A percentile compares a stretch with the other conserved stretches of the same genome.
These are phyloP conservation scores for Amblyopsis hoosieri DNA, from an alignment of 2,797 vertebrate genomes.

Conservation along the genomic window DNA sequence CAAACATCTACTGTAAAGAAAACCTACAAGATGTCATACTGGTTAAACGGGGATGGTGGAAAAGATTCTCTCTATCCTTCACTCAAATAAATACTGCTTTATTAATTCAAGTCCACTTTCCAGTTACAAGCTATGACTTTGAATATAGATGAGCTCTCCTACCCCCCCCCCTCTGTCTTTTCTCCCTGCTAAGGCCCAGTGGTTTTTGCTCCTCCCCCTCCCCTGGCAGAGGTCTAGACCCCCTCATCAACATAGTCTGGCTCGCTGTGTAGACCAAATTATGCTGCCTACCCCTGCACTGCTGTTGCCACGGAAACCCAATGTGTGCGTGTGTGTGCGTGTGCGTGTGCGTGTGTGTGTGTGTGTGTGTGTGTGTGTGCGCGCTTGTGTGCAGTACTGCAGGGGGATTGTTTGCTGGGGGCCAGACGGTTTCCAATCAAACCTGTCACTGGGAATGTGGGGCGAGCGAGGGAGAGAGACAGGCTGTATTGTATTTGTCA, in stretches of 20 bases:
- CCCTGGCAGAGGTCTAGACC: conserved; percentile 54
- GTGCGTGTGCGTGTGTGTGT: conserved; percentile 22
- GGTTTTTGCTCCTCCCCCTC: conserved; percentile 8
- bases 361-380: conserved; percentile 41
- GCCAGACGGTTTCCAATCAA: conserved; percentile 81
- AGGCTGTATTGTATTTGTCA: conserved; percentile 36
- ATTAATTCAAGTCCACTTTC: not conserved
- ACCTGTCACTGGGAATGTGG: conserved; percentile 72
- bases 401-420: conserved; percentile 29
- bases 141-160: not conserved
- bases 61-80: not conserved
- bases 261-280: conserved; percentile 69
- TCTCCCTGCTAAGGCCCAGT: conserved; percentile 20
- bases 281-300: conserved; percentile 69
- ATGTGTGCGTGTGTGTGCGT: conserved; percentile 22
- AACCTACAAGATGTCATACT: not conserved
- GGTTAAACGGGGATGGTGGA: conserved; percentile 5
- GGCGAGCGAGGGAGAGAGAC: conserved; percentile 22
- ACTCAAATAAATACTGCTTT: not conserved
- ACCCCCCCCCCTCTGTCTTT: conserved; percentile 14
- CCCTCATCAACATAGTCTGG: conserved; percentile 64
- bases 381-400: conserved; percentile 12
- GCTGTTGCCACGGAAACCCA: conserved; percentile 78
- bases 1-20: conserved; percentile 1
- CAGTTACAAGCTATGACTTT: conserved; percentile 1